phyloP scores from a whole-genome alignment of 1,140 invertebrate species.

The Oscheius sp. region DNA sequence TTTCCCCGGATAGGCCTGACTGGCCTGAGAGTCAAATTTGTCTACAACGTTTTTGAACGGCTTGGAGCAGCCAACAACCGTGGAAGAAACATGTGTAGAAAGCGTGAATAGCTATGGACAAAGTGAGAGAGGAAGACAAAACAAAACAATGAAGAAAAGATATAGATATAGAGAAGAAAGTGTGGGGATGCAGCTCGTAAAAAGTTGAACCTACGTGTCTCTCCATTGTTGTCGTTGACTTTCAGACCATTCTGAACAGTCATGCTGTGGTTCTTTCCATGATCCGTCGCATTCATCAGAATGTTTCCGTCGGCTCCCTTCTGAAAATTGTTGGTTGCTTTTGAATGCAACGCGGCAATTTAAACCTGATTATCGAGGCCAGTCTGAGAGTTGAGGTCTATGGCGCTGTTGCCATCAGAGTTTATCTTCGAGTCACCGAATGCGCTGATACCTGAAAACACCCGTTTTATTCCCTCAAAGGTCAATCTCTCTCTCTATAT shows the following conservation, averaged over 20 bases:
- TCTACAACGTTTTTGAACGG: neutral
- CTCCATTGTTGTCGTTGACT: constrained; percentile 31
- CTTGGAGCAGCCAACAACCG: too few relatives aligned
- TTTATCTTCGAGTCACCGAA: constrained; percentile 37
- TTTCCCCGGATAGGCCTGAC: too few relatives aligned
- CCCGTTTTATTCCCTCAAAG: too few relatives aligned
- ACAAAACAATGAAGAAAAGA: too few relatives aligned
- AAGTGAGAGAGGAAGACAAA: neutral
- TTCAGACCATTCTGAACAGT: constrained; percentile 35
- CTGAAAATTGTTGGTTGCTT: neutral
- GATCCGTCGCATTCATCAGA: constrained; percentile 14
- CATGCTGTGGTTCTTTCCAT: constrained; percentile 40
- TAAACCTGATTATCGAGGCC: neutral
- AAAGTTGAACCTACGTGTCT: constrained; percentile 33
- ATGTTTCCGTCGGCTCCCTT: neutral
- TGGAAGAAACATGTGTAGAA: too few relatives aligned
- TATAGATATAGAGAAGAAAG: too few relatives aligned
- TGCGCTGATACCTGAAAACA: constrained; percentile 27
- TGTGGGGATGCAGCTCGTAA: too few relatives aligned
- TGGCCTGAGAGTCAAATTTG: too few relatives aligned
- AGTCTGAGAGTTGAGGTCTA: constrained; percentile 20
- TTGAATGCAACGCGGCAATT: constrained; percentile 6
- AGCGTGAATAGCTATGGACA: too few relatives aligned
- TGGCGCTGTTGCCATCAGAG: constrained; percentile 18
- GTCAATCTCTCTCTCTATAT: too few relatives aligned